Base-by-base conservation (phyloP, 1,140 invertebrate species). In the Aphaenogaster floridana region DNA sequence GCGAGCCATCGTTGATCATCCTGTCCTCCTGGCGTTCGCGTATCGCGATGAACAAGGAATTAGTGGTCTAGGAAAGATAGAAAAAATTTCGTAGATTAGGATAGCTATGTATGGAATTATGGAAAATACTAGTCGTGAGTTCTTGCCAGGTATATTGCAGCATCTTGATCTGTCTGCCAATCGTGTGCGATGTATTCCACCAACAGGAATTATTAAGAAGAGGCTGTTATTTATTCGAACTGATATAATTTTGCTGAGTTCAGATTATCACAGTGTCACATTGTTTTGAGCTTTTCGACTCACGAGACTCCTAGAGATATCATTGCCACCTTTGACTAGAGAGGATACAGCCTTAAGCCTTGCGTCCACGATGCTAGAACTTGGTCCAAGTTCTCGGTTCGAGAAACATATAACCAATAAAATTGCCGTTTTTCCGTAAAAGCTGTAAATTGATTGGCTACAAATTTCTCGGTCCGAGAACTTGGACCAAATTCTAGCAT, bases 1-100 rank as follows among this genome's bases (percentile, higher is more conserved):
- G 88, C 69, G 79, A 79, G 66, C 54, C 59, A 34, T 74, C 76
- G 66, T 90, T 72, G 79, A 90, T 90, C 89, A 90, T 90, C 45
- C 88, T 84, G 89, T 90, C 88, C 63, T 68, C n/a, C 21, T 81
- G 54, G 8, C 45, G 34, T 50, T 50, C 34, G 42, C 42, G 52
- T 28, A 50, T 76, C 69, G 45, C 69, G n/a, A 80, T 80, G 52
- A 63, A n/a, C 34, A 4, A 17, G 34, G 54, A 15, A 72, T 68
- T 54, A 54, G 11, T 42, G 28, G 9, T 64, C 17, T 61, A 21
- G 8, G 13, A 71, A 45, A 21, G 21, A 34, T 34, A 45, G 28
- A 13, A 39, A 34, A 57, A 72, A n/a, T 57, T 57, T 45, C 21
- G 36, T 59, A 5, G 64, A 81, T 71, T 15, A 9, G 52, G 28